Evolutionary conservation across 1,140 invertebrate species (phyloP).

Genomic region (Apis florea): DNA sequence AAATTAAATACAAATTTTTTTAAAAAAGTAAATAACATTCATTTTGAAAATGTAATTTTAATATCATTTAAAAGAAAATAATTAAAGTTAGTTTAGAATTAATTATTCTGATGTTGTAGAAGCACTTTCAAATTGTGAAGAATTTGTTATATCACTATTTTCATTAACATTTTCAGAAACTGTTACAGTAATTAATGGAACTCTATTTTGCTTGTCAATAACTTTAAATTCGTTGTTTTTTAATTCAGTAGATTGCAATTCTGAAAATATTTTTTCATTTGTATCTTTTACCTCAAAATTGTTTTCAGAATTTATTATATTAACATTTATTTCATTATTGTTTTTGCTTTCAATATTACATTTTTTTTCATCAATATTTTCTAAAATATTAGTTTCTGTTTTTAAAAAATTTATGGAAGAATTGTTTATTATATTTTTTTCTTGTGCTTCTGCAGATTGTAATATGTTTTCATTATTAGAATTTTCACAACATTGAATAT

Average conservation of each 20-base stretch:
- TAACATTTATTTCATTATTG: background rate
- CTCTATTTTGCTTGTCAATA: background rate
- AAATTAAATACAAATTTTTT: background rate
- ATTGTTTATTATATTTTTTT: background rate
- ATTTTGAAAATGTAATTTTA: background rate
- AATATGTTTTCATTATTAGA: background rate
- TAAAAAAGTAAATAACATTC: background rate
- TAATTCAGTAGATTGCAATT: background rate
- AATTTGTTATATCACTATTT: background rate
- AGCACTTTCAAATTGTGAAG: background rate
- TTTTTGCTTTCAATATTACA: background rate
- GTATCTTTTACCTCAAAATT: background rate
- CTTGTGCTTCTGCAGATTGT: background rate
- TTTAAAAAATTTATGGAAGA: background rate
- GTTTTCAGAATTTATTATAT: background rate
- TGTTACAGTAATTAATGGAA: background rate
- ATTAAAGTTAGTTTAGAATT: conserved; percentile 4
- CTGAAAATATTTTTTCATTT: background rate
- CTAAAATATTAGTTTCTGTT: background rate
- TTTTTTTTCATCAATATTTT: too few species aligned
- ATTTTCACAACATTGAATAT: background rate
- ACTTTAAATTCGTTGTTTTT: background rate
- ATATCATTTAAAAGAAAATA: background rate
- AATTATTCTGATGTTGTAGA: background rate
- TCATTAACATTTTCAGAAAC: background rate